These are phyloP conservation scores for Thunnus thynnus DNA, from an alignment of 2,113 vertebrate species.

Conservation along the genomic window DNA sequence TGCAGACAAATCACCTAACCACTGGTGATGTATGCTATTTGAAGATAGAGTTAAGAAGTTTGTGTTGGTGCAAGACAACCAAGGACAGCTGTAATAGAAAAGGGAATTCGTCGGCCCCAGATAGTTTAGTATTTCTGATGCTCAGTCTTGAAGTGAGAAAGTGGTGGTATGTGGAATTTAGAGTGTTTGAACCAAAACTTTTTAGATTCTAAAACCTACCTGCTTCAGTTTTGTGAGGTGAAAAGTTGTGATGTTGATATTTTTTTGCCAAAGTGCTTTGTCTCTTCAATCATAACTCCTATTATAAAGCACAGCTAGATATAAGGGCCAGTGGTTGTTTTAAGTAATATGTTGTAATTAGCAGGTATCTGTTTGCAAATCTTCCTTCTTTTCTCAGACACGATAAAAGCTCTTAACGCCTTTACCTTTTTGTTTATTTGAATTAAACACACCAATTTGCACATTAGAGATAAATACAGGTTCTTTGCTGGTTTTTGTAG, in stretches of 20 bases:
- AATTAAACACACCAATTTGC: slow-evolving; percentile 20
- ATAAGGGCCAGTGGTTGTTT: slow-evolving; percentile 46
- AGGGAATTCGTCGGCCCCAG: background rate
- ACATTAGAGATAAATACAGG: slow-evolving; percentile 14
- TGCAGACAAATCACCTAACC: slow-evolving; percentile 26
- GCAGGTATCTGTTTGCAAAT: slow-evolving; percentile 9
- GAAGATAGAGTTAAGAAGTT: slow-evolving; percentile 43
- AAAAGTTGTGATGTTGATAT: background rate
- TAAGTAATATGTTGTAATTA: slow-evolving; percentile 37
- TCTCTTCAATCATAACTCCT: slow-evolving; percentile 5
- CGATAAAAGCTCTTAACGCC: slow-evolving; percentile 47
- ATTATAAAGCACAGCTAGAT: slow-evolving; percentile 20
- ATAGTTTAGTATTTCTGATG: background rate
- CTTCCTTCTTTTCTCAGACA: slow-evolving; percentile 19
- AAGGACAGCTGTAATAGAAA: background rate
- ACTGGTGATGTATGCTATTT: slow-evolving; percentile 43
- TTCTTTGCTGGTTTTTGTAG: background rate
- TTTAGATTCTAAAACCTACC: background rate
- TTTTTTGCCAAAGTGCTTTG: slow-evolving; percentile 1
- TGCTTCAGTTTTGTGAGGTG: background rate
- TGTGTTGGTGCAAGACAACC: slow-evolving; percentile 1
- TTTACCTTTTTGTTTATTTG: slow-evolving; percentile 21
- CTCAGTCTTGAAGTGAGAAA: too few species aligned
- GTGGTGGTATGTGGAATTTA: too few species aligned
- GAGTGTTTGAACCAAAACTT: background rate